These are phyloP conservation scores for Sciurus niger DNA, from an alignment of 2,113 vertebrate genomes.

Conservation along the genomic window DNA sequence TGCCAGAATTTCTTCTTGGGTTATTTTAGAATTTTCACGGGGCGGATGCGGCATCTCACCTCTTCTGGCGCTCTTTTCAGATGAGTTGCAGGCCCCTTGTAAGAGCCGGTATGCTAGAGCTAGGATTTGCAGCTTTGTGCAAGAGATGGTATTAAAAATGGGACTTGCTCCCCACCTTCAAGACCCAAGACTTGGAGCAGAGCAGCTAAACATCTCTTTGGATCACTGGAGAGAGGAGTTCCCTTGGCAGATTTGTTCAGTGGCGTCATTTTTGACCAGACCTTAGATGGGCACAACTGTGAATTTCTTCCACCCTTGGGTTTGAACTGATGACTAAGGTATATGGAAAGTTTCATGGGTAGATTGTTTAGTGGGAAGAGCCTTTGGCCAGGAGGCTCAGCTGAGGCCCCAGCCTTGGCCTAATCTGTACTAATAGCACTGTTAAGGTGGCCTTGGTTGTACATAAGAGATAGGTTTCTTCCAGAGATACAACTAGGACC, in stretches of 20 bases:
- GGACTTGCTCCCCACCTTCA: background rate
- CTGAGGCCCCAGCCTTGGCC: background rate
- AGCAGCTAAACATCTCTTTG: background rate
- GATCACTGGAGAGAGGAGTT: background rate
- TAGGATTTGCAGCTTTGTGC: background rate
- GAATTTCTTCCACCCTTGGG: background rate
- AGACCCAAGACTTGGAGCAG: background rate
- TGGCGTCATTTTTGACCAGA: background rate
- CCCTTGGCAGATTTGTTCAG: background rate
- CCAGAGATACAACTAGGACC: background rate
- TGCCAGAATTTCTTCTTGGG: conserved; percentile 62
- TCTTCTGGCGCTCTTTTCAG: conserved; percentile 12
- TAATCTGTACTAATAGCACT: background rate
- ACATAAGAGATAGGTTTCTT: background rate
- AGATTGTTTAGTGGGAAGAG: background rate
- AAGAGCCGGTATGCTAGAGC: background rate
- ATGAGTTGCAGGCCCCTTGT: background rate
- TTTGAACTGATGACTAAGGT: background rate
- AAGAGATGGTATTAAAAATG: background rate
- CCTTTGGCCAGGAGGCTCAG: background rate
- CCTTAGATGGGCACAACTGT: background rate
- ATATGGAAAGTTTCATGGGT: background rate
- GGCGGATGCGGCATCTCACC: conserved; percentile 1
- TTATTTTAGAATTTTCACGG: conserved; percentile 63
- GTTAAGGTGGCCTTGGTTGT: background rate